Base-by-base conservation (phyloP, 2,888 invertebrate species). In the Leptura quadrifasciata region DNA sequence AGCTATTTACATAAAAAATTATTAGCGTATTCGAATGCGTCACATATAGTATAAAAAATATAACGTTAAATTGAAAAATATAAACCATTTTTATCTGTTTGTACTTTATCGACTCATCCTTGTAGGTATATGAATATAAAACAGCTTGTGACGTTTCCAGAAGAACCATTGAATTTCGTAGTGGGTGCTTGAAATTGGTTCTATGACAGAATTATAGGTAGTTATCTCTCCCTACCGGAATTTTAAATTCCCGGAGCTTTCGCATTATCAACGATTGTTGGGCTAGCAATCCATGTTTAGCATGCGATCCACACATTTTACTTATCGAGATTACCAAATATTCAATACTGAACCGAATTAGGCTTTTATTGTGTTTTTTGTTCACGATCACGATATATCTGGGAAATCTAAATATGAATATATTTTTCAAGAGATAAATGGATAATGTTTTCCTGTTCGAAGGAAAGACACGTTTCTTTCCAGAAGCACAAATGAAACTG, bases 331-430 rank as follows among this genome's bases (percentile, higher is more conserved):
- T 85, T 83, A 83, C 81, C 81, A 76, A 84, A 85, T 83, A 84
- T 84, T 84, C 84, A 83, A 85, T 84, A 86, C 85, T 79, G 83
- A 78, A 80, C 75, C 55, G 83, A 84, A 86, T 85, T 86, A 85
- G 84, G 83, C 81, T 80, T 82, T 84, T 83, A 86, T 86, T 86
- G 84, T 85, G 78, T 81, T 81, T 80, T 78, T 76, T 76, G 75
- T 78, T 69, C 75, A 65, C 68, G 74, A 76, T 69, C 70, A 35
- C 76, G 79, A 77, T 80, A 76, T 72, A 72, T 76, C 74, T 76
- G 35, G 39, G 69, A 65, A 76, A 79, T 80, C 75, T 76, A 68
- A 80, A 80, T 79, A 74, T 72, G 77, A 80, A 80, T 80, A 68
- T 65, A 74, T 76, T 79, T 76, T 63, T 35, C 76, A 57, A 21